Conservation (phyloP, 2,797 vertebrate species). For the Thunnus albacares region DNA sequence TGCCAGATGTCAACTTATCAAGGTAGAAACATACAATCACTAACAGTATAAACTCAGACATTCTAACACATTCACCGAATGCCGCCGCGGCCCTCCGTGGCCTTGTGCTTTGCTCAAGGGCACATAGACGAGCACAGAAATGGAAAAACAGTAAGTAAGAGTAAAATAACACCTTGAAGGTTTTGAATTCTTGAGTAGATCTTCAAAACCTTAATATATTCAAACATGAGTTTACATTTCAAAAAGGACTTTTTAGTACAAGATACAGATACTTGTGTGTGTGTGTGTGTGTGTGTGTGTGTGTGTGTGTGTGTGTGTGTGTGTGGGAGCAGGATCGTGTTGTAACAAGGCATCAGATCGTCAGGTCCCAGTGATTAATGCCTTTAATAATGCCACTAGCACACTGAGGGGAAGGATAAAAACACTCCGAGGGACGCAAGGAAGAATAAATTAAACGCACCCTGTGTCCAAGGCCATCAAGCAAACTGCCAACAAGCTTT, state of each 20-base stretch:
- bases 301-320: slow-evolving; percentile 31
- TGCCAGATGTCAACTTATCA: too few relatives aligned
- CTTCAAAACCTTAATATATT: too few relatives aligned
- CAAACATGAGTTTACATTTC: too few relatives aligned
- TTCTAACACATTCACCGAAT: too few relatives aligned
- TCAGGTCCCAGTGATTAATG: slow-evolving; percentile 75
- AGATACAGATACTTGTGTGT: not conserved
- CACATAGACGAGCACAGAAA: too few relatives aligned
- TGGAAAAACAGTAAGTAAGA: not conserved
- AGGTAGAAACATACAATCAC: too few relatives aligned
- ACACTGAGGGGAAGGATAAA: slow-evolving; percentile 67
- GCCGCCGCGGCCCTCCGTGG: too few relatives aligned
- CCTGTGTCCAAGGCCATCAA: slow-evolving; percentile 70
- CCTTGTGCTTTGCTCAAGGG: not conserved
- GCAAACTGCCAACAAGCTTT: slow-evolving; percentile 78
- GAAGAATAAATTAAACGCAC: slow-evolving; percentile 71
- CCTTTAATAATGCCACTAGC: slow-evolving; percentile 80
- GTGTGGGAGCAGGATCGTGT: slow-evolving; percentile 30
- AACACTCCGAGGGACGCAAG: slow-evolving; percentile 59
- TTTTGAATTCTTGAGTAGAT: too few relatives aligned
- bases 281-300: slow-evolving; percentile 22
- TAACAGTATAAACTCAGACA: too few relatives aligned
- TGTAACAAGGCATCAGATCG: slow-evolving; percentile 69
- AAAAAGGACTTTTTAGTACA: too few relatives aligned
- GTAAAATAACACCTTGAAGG: not conserved